phyloP scores from a whole-genome alignment of 2,113 vertebrate species.

The Datnioides undecimradiatus region DNA sequence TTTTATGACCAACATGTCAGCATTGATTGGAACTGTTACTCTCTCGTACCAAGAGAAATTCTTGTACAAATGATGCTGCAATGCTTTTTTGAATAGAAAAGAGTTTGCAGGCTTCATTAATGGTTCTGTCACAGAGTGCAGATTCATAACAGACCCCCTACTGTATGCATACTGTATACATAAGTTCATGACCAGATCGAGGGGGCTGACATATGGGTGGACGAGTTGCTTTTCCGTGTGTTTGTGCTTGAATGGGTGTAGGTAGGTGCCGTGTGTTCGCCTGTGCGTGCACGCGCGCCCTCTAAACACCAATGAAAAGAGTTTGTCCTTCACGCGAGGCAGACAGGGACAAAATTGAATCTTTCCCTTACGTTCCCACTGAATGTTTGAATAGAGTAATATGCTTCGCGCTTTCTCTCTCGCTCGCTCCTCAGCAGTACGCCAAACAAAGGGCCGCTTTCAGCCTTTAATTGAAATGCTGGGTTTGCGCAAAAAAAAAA shows the following conservation, averaged over 20 bases:
- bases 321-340: slow-evolving; percentile 72
- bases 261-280: slow-evolving; percentile 14
- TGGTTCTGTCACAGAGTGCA: slow-evolving; percentile 55
- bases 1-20: neutral
- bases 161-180: neutral
- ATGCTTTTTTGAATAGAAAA: slow-evolving; percentile 15
- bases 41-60: slow-evolving; percentile 29
- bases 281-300: slow-evolving; percentile 19
- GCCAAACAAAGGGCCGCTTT: slow-evolving; percentile 70
- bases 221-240: slow-evolving; percentile 10
- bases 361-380: slow-evolving; percentile 45
- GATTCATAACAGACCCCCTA: slow-evolving; percentile 37
- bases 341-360: slow-evolving; percentile 62
- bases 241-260: slow-evolving; percentile 20
- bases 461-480: slow-evolving; percentile 73
- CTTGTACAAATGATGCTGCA: slow-evolving; percentile 13
- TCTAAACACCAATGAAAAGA: slow-evolving; percentile 66
- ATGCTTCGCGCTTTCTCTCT: slow-evolving; percentile 57
- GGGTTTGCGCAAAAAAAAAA: slow-evolving; percentile 51
- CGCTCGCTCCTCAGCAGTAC: slow-evolving; percentile 51
- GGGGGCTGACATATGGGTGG: neutral
- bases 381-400: slow-evolving; percentile 73
- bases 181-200: neutral
- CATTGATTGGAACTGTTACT: slow-evolving; percentile 6
- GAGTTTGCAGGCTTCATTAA: slow-evolving; percentile 47